Evolutionary conservation across 2,113 vertebrate species (phyloP).

Genomic region (Tetraodon nigroviridis): DNA sequence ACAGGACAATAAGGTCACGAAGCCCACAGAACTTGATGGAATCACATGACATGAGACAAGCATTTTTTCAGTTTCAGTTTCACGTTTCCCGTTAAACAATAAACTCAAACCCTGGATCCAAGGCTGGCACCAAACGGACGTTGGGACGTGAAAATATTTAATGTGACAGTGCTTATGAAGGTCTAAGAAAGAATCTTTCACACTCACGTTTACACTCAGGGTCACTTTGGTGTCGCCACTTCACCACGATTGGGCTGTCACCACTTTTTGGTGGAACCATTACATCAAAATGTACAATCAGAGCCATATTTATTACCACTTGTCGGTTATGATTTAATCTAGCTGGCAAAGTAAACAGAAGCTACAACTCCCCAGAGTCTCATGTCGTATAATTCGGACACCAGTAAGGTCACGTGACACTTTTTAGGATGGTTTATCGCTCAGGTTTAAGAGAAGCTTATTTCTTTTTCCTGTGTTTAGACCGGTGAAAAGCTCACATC

Average conservation of each 20-base stretch:
- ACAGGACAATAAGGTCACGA: background rate
- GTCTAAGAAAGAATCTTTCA: too few species aligned
- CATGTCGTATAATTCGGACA: too few species aligned
- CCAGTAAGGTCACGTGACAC: background rate
- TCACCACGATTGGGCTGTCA: too few species aligned
- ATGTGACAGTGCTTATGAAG: background rate
- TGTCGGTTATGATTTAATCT: too few species aligned
- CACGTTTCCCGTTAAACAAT: background rate
- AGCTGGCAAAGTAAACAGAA: too few species aligned
- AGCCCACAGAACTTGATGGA: background rate
- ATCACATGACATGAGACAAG: background rate
- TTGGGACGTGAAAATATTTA: background rate
- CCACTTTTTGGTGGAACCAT: too few species aligned
- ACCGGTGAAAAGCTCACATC: conserved; percentile 19
- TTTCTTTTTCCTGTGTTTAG: conserved; percentile 15
- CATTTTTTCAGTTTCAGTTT: background rate
- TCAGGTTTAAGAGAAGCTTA: background rate
- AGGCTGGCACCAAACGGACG: background rate
- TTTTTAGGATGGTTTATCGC: background rate
- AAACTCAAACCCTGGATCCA: background rate
- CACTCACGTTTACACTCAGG: background rate
- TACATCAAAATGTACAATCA: too few species aligned
- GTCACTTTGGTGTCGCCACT: background rate
- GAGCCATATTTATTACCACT: too few species aligned
- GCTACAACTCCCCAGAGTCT: too few species aligned